A percentile compares a stretch with the other conserved stretches of the same genome.
phyloP scores from a whole-genome alignment of 2,888 invertebrate species.

The Tricholauxania praeusta region DNA sequence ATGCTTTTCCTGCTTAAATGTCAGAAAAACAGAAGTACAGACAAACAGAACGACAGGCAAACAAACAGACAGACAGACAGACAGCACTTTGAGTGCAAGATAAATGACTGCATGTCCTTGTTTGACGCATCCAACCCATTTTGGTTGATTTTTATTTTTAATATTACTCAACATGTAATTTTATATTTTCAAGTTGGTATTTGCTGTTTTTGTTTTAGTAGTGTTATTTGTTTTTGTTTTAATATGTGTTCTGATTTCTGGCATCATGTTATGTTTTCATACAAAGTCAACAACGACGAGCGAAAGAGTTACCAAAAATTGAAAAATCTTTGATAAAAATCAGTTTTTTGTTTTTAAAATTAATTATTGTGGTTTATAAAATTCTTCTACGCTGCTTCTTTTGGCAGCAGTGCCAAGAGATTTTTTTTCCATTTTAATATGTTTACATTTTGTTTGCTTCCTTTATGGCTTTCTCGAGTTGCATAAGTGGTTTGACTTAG shows the following conservation, averaged over 20 bases:
- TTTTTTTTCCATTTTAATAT: not conserved
- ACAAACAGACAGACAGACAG: not conserved
- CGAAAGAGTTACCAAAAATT: constrained; percentile 6
- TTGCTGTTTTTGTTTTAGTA: too few species aligned
- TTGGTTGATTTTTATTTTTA: too few species aligned
- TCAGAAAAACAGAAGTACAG: not conserved
- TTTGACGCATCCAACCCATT: constrained; percentile 8
- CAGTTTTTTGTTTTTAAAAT: constrained; percentile 17
- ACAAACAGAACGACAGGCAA: constrained; percentile 1
- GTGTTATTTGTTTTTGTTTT: not conserved
- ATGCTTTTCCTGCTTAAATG: not conserved
- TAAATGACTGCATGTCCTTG: constrained; percentile 22
- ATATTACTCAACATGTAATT: too few species aligned
- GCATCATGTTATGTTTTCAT: not conserved
- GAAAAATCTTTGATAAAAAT: too few species aligned
- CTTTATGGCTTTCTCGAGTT: not conserved
- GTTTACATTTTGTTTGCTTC: not conserved
- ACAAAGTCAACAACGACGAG: not conserved
- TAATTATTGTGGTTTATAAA: constrained; percentile 27
- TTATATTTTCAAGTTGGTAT: too few species aligned
- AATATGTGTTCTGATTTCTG: not conserved
- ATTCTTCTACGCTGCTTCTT: not conserved
- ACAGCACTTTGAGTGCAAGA: constrained; percentile 5
- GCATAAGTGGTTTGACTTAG: constrained; percentile 15
- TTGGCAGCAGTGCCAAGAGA: constrained; percentile 27